These are phyloP conservation scores for Sporophila hypoxantha DNA, from an alignment of 2,113 vertebrate genomes.

Conservation along the genomic window DNA sequence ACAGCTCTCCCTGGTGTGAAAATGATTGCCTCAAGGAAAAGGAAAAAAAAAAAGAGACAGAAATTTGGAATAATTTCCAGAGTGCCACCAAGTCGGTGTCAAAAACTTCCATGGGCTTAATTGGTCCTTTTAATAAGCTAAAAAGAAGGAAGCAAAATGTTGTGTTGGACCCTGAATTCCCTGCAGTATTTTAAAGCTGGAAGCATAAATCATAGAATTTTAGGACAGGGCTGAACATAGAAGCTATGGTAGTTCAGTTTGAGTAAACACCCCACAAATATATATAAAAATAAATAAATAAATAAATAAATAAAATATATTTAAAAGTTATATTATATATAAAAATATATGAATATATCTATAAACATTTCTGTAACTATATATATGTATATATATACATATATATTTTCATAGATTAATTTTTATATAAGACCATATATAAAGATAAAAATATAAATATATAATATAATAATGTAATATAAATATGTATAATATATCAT, in stretches of 20 bases:
- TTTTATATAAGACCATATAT: too few species aligned
- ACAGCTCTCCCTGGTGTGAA: neutral
- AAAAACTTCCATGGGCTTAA: neutral
- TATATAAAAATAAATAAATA: too few species aligned
- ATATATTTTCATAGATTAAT: neutral
- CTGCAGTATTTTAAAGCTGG: neutral
- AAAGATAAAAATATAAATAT: neutral
- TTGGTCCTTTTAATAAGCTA: neutral
- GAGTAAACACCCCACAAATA: neutral
- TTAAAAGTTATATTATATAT: neutral
- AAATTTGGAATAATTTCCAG: neutral
- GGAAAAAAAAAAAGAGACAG: neutral
- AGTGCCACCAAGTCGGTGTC: neutral
- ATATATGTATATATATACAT: too few species aligned
- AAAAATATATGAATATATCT: neutral
- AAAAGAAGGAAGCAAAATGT: neutral
- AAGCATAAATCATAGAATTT: neutral
- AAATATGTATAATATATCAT: too few species aligned
- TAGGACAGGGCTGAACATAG: neutral
- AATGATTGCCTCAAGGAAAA: neutral
- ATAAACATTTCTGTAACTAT: too few species aligned
- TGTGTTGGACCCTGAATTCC: neutral
- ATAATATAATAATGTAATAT: neutral
- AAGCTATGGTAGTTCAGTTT: neutral
- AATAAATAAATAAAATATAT: too few species aligned